These are phyloP conservation scores for Drosophila mayaguana DNA, from an alignment of 2,888 invertebrate genomes.

Conservation along the genomic window DNA sequence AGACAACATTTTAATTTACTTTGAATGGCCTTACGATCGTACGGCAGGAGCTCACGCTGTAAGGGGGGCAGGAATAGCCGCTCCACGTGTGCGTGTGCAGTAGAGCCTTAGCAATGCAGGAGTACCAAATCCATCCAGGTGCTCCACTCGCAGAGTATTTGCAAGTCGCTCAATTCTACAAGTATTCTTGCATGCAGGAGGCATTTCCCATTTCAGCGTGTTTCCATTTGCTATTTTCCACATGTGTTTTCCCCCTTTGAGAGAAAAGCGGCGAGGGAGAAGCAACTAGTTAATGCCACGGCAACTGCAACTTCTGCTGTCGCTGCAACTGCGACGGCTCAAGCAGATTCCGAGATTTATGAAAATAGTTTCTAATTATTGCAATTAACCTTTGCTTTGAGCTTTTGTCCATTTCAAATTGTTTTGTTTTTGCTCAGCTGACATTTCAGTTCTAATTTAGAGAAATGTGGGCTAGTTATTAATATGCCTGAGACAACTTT, in stretches of 20 bases:
- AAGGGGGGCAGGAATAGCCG: too few species aligned
- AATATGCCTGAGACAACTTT: neutral
- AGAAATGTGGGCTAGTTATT: too few species aligned
- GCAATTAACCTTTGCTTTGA: neutral
- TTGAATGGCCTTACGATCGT: too few species aligned
- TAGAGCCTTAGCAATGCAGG: too few species aligned
- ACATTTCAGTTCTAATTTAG: neutral
- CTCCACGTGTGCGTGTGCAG: too few species aligned
- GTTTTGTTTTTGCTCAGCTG: neutral
- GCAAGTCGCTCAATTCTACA: too few species aligned
- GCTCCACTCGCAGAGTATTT: neutral
- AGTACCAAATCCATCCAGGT: too few species aligned
- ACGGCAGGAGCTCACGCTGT: too few species aligned
- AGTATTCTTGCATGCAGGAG: too few species aligned
- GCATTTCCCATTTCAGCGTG: too few species aligned
- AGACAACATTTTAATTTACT: too few species aligned
- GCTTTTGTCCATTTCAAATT: neutral
- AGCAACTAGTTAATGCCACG: neutral
- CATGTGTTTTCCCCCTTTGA: neutral
- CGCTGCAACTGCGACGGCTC: neutral
- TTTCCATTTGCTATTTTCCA: neutral
- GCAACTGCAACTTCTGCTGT: neutral
- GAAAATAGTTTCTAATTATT: slow-evolving; percentile 6
- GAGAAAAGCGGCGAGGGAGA: neutral
- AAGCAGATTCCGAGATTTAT: neutral